Conservation (phyloP, 1,140 invertebrate species). For the Trichonephila clavipes region DNA sequence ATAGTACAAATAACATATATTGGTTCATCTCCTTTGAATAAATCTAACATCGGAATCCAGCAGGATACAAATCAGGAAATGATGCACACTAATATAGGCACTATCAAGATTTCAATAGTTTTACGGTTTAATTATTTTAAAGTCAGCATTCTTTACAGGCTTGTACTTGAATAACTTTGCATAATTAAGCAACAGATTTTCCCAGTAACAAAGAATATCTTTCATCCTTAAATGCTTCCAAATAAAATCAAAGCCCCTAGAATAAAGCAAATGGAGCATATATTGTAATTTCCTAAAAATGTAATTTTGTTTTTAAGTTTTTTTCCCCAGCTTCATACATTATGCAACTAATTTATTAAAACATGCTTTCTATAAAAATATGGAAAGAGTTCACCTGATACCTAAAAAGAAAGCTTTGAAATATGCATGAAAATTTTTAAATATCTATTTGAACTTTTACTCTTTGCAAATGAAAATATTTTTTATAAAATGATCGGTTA, state of each 20-base stretch:
- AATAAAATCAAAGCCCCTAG: slow-evolving; percentile 89
- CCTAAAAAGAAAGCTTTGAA: background rate
- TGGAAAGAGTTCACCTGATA: too few species aligned
- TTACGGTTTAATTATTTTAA: slow-evolving; percentile 56
- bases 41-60: too few species aligned
- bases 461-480: background rate
- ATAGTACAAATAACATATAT: too few species aligned
- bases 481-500: background rate
- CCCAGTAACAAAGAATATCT: slow-evolving; percentile 94
- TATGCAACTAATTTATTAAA: too few species aligned
- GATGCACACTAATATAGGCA: too few species aligned
- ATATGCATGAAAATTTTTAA: background rate
- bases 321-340: too few species aligned
- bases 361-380: too few species aligned
- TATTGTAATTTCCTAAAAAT: background rate
- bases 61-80: too few species aligned
- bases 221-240: slow-evolving; percentile 91
- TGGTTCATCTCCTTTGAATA: too few species aligned
- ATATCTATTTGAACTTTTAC: background rate
- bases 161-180: slow-evolving; percentile 88
- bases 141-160: slow-evolving; percentile 70
- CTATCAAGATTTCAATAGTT: background rate
- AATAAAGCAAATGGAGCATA: background rate
- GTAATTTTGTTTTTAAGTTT: too few species aligned
- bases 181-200: slow-evolving; percentile 89